These are phyloP conservation scores for Hydrochoerus hydrochaeris DNA, from an alignment of 2,113 vertebrate species.

Conservation along the genomic window DNA sequence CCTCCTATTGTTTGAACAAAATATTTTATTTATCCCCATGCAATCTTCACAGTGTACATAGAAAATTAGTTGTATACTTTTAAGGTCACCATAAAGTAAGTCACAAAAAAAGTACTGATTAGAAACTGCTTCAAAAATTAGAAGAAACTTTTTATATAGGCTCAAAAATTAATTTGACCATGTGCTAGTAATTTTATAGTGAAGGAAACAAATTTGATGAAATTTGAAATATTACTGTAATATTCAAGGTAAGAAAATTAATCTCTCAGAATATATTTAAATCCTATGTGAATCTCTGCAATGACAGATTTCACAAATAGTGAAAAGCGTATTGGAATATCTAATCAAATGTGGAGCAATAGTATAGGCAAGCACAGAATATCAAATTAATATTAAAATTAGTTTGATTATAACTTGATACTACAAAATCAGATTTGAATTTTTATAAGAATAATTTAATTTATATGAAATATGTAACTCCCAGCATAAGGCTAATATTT, in stretches of 20 bases:
- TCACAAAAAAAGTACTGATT: background rate
- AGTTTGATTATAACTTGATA: background rate
- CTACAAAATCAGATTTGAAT: background rate
- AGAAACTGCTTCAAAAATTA: background rate
- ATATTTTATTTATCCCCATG: background rate
- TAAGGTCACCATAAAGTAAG: background rate
- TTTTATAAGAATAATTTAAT: background rate
- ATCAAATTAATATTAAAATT: conserved; percentile 21
- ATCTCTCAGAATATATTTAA: background rate
- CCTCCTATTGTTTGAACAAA: background rate
- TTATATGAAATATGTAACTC: background rate
- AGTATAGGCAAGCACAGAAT: background rate
- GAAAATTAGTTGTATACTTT: background rate
- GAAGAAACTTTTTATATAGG: background rate
- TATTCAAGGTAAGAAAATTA: background rate
- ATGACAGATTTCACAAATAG: background rate
- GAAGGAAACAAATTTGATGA: background rate
- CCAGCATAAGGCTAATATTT: background rate
- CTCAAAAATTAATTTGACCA: background rate
- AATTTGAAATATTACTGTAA: background rate
- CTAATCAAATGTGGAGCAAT: background rate
- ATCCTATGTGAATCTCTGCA: background rate
- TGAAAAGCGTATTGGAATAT: background rate
- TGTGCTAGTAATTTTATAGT: background rate
- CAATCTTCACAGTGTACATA: background rate